Evolutionary conservation across 2,113 vertebrate genomes (phyloP).

Genomic region (Gyps fulvus): DNA sequence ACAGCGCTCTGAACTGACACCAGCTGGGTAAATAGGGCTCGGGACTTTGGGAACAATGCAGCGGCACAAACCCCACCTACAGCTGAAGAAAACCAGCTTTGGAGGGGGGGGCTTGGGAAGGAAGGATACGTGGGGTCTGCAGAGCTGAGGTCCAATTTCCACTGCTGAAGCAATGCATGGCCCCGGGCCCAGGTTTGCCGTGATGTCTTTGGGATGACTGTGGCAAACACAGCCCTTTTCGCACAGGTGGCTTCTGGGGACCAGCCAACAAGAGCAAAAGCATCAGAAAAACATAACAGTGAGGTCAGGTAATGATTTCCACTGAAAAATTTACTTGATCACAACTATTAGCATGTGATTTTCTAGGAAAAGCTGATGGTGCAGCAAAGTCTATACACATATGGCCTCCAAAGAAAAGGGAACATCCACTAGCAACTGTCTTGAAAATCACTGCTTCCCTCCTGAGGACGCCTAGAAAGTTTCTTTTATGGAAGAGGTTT

Average conservation of each 20-base stretch:
- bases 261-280: neutral
- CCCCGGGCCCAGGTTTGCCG: rapidly evolving
- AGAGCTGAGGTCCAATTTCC: neutral
- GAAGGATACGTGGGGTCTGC: neutral
- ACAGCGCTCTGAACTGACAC: slow-evolving; percentile 31
- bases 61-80: neutral
- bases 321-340: neutral
- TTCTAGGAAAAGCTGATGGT: neutral
- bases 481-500: neutral
- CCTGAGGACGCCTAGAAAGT: neutral
- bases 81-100: neutral
- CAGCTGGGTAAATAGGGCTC: slow-evolving; percentile 66
- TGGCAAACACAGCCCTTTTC: neutral
- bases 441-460: neutral
- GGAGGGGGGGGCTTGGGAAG: neutral
- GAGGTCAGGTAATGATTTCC: neutral
- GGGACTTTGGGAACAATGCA: neutral
- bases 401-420: neutral
- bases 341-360: neutral
- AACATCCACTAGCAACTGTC: neutral
- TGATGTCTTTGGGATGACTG: rapidly evolving
- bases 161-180: neutral
- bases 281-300: neutral
- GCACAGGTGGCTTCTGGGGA: neutral
- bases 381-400: neutral